A percentile compares a stretch with the other conserved stretches of the same genome.
phyloP scores from a whole-genome alignment of 2,113 vertebrate genomes.

The Cygnus atratus region DNA sequence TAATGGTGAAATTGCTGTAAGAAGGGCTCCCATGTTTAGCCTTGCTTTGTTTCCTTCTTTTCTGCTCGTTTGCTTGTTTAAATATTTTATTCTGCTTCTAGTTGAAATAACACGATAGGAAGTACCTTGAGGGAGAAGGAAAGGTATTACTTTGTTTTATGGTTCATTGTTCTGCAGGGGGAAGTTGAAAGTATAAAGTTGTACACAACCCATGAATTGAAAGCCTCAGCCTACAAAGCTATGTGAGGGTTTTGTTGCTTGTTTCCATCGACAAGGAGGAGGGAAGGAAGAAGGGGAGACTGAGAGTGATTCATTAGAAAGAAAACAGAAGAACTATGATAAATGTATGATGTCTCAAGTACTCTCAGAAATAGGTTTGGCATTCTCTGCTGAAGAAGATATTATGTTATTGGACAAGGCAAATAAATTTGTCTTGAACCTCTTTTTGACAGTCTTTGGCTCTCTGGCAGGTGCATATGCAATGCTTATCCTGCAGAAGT shows the following conservation, averaged over 20 bases:
- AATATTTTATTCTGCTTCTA: constrained; percentile 35
- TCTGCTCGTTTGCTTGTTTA: constrained; percentile 19
- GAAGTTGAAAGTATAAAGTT: background rate
- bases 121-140: constrained; percentile 24
- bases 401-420: background rate
- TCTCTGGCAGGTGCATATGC: background rate
- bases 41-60: background rate
- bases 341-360: background rate
- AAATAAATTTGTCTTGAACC: background rate
- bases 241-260: background rate
- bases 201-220: background rate
- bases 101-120: constrained; percentile 9
- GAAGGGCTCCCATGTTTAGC: background rate
- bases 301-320: background rate
- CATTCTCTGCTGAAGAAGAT: background rate
- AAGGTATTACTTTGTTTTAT: constrained; percentile 40
- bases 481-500: background rate
- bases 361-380: background rate
- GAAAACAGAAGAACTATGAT: background rate
- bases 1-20: background rate
- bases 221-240: background rate
- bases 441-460: background rate
- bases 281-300: background rate
- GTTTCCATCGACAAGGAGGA: background rate
- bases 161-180: constrained; percentile 12